Conservation (phyloP, 2,888 invertebrate species). For the Athalia cordata region DNA sequence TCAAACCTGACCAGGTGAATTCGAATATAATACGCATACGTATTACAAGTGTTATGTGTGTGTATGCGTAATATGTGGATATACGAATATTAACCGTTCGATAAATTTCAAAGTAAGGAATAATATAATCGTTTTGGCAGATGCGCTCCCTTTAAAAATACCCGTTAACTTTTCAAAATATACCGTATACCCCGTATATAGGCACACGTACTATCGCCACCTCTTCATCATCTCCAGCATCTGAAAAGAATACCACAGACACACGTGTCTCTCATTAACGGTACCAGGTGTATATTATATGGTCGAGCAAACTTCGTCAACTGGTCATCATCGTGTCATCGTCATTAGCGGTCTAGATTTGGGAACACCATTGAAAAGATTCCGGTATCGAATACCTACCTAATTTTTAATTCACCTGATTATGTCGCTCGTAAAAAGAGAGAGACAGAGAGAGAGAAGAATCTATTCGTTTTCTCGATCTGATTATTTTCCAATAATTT, state of each 20-base stretch:
- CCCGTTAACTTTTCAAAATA: conserved; percentile 24
- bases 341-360: too few species aligned
- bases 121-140: background rate
- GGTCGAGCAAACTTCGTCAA: too few species aligned
- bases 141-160: background rate
- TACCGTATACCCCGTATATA: conserved; percentile 7
- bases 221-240: background rate
- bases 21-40: too few species aligned
- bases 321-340: too few species aligned
- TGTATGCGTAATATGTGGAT: background rate
- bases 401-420: background rate
- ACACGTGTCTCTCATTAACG: conserved; percentile 16
- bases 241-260: background rate
- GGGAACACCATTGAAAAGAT: too few species aligned
- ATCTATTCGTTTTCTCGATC: background rate
- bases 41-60: too few species aligned
- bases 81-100: background rate
- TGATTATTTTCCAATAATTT: background rate
- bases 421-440: background rate
- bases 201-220: background rate
- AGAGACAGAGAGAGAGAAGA: background rate
- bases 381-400: too few species aligned
- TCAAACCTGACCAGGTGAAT: too few species aligned
- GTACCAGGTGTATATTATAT: conserved; percentile 11
- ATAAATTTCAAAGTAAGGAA: background rate